Base-by-base conservation (phyloP, 2,797 vertebrate species). In the Clarias laeviceps region DNA sequence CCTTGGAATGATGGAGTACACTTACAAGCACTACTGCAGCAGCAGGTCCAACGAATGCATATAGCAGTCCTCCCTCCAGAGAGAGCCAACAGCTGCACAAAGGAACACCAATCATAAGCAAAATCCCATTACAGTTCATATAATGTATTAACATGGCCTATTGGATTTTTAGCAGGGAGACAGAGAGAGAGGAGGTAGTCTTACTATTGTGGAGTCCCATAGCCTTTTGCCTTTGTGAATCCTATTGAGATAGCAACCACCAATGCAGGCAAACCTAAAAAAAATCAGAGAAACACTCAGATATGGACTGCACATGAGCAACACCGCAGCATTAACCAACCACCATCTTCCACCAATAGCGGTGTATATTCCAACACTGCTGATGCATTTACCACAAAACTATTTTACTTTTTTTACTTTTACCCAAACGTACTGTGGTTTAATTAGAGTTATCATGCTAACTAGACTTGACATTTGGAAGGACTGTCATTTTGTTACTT, bases 191-290 rank as follows among this genome's bases (percentile, higher is more conserved):
- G 22, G 12, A 14, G 56, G 17, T 40, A 7, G 82, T 97, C 98
- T 98, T 98, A 99, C 98, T 99, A 99, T 88, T 97, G 95, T 87
- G 97, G 95, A 80, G 98, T 99, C 91, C 98, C 98, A 72, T 99
- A 99, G 95, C 98, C 98, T 92, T 99, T 99, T 76, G 98, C 98
- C 95, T 99, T 99, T 88, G 98, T 99, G 95, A 99, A 99, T 93
- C 98, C 98, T 95, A 99, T 98, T 84, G 98, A 99, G 90, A 99
- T 97, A 84, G 98, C 98, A 88, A 99, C 98, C 88, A 99, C 98
- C 93, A 99, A 94, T 86, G 98, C 98, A 91, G 98, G 98, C 92
- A 99, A 95, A 92, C 98, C 98, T 99, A 93, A 29, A 92, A 37
- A 37, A 37, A 83, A 92, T 0, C 1, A 68, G 24, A 94, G 90